Evolutionary conservation across 2,797 vertebrate species (phyloP).

Genomic region (Cottoperca gobio): DNA sequence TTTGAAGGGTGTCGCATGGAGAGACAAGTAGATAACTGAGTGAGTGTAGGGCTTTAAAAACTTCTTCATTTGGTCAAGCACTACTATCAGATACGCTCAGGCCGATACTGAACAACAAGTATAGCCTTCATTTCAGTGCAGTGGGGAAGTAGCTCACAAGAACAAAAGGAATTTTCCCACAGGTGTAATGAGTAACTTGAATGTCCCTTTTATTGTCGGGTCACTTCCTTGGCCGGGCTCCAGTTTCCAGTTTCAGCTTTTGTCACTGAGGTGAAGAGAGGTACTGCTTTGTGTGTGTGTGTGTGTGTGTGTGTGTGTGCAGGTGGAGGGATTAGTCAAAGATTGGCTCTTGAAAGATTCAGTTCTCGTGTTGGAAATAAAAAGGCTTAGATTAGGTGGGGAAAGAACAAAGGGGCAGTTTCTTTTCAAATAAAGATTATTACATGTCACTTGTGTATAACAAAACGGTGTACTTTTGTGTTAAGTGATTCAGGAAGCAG

Average conservation of each 20-base stretch:
- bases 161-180: slow-evolving; percentile 60
- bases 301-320: slow-evolving; percentile 36
- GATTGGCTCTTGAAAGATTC: slow-evolving; percentile 1
- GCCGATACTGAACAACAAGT: not conserved
- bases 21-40: not conserved
- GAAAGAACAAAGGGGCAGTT: not conserved
- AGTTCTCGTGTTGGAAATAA: not conserved
- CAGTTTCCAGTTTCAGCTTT: slow-evolving; percentile 68
- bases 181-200: slow-evolving; percentile 77
- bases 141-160: slow-evolving; percentile 34
- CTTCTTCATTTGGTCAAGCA: not conserved
- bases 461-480: not conserved
- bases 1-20: slow-evolving; percentile 34
- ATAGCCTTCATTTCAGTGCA: slow-evolving; percentile 13
- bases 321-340: slow-evolving; percentile 49
- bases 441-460: not conserved
- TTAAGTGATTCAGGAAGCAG: not conserved
- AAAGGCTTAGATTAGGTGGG: not conserved
- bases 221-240: slow-evolving; percentile 58
- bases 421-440: no score
- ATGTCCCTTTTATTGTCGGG: slow-evolving; percentile 57
- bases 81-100: no score
- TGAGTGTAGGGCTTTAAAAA: not conserved
- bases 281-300: no score
- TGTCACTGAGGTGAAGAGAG: slow-evolving; percentile 42